Evolutionary conservation across 2,888 invertebrate genomes (phyloP).

Genomic region (Elaeidobius kamerunicus): DNA sequence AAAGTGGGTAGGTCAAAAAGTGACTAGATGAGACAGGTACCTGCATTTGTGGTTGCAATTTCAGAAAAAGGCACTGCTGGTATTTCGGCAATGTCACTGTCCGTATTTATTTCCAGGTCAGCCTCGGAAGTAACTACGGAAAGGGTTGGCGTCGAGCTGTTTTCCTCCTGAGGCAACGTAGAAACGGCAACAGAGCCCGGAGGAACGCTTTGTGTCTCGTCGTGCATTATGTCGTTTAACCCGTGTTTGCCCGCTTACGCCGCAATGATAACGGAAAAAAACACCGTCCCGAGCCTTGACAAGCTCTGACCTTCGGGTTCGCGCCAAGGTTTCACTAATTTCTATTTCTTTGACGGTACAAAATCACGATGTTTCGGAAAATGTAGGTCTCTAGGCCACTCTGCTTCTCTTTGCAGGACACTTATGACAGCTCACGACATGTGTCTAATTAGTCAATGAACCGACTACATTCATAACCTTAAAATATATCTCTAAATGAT

Average conservation of each 20-base stretch:
- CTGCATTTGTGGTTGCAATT: slow-evolving; percentile 48
- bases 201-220: slow-evolving; percentile 68
- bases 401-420: slow-evolving; percentile 78
- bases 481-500: slow-evolving; percentile 3
- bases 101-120: slow-evolving; percentile 54
- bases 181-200: slow-evolving; percentile 64
- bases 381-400: slow-evolving; percentile 90
- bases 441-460: slow-evolving; percentile 65
- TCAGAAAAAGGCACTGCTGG: slow-evolving; percentile 62
- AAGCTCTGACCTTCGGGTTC: slow-evolving; percentile 51
- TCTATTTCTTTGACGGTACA: slow-evolving; percentile 52
- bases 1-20: slow-evolving; percentile 28
- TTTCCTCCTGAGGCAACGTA: slow-evolving; percentile 52
- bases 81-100: slow-evolving; percentile 58
- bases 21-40: slow-evolving; percentile 57
- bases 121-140: slow-evolving; percentile 48
- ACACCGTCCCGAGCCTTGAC: slow-evolving; percentile 49
- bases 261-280: slow-evolving; percentile 49
- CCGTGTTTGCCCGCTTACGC: slow-evolving; percentile 48
- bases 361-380: slow-evolving; percentile 64
- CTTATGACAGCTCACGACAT: slow-evolving; percentile 70
- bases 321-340: slow-evolving; percentile 52
- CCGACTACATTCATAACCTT: slow-evolving; percentile 59
- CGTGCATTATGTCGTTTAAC: slow-evolving; percentile 60
- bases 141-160: slow-evolving; percentile 42